phyloP scores from a whole-genome alignment of 1,140 invertebrate species.

The Elysia chlorotica region DNA sequence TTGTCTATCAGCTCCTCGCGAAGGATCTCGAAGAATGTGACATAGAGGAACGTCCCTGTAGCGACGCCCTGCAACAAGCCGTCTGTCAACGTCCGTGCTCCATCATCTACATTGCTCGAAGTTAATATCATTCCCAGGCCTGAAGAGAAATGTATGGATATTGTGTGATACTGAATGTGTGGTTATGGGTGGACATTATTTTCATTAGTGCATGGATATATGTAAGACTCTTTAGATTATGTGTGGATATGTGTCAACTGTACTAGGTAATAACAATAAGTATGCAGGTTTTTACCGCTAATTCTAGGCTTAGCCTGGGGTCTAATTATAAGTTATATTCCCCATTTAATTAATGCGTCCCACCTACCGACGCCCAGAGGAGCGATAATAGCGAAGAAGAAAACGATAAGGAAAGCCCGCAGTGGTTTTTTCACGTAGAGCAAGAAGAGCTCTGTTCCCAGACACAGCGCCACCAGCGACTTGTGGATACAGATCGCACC shows the following conservation, averaged over 20 bases:
- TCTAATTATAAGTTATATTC: not conserved
- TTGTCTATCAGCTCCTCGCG: constrained; percentile 62
- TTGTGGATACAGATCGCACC: constrained; percentile 71
- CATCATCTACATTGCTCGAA: constrained; percentile 37
- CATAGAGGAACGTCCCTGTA: constrained; percentile 87
- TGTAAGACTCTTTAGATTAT: not conserved
- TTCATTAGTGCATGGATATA: not conserved
- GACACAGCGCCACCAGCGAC: constrained; percentile 77
- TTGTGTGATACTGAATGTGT: not conserved
- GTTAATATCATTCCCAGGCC: constrained; percentile 66
- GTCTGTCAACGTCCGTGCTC: constrained; percentile 54
- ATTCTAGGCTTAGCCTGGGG: not conserved
- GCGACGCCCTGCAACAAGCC: constrained; percentile 71
- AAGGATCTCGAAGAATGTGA: constrained; percentile 88
- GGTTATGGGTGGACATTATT: not conserved
- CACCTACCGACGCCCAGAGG: constrained; percentile 65
- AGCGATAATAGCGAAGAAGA: constrained; percentile 71
- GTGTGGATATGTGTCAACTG: not conserved
- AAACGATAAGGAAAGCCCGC: constrained; percentile 42
- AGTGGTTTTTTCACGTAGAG: constrained; percentile 59
- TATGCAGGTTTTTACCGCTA: not conserved
- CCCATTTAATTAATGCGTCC: not conserved
- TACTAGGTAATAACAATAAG: not conserved
- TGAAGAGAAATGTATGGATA: not conserved
- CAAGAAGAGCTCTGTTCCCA: constrained; percentile 72